Evolutionary conservation across 2,888 invertebrate species (phyloP), one percentile per base, ranked within the genome.

Genomic region (Miltochrista miniata): DNA sequence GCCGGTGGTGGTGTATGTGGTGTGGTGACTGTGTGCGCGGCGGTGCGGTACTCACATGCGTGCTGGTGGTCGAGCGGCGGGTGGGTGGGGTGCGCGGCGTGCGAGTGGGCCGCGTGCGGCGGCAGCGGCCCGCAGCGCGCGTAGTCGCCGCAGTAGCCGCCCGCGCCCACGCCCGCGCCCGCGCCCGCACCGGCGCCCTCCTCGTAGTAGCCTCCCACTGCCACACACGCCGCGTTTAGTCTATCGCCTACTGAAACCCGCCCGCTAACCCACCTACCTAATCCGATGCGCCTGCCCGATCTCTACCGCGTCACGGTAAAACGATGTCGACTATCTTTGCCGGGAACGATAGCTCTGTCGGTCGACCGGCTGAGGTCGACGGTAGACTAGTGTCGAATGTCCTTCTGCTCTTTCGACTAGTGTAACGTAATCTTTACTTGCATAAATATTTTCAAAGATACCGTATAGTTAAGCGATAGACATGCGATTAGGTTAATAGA

Each of bases 141-240:
- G n/a, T n/a, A n/a, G n/a, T n/a, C n/a, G n/a, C n/a, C n/a, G n/a
- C n/a, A n/a, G n/a, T n/a, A n/a, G n/a, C n/a, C n/a, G n/a, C n/a
- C n/a, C 79, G 78, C 83, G 83, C 80, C 87, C 75, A 87, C 87
- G 68, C 79, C 83, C 85, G 87, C 84, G 83, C 85, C 85, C 69
- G 72, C 73, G 73, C 72, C 81, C 76, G 76, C 81, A 74, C 74
- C 81, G 77, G 74, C 84, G 73, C 77, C 72, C 60, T 90, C 90
- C 72, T 87, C 89, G 87, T 90, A 92, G 89, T 89, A 91, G 71
- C 87, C 87, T 81, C 85, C 90, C 87, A 90, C 89, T 90, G 89
- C 83, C 87, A 88, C 86, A 88, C 86, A 86, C 84, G 85, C 83
- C 83, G 77, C 79, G 80, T 81, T 83, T 83, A 68, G 74, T 59